Evolutionary conservation across 2,797 vertebrate species (phyloP).

Genomic region (Clamator glandarius): DNA sequence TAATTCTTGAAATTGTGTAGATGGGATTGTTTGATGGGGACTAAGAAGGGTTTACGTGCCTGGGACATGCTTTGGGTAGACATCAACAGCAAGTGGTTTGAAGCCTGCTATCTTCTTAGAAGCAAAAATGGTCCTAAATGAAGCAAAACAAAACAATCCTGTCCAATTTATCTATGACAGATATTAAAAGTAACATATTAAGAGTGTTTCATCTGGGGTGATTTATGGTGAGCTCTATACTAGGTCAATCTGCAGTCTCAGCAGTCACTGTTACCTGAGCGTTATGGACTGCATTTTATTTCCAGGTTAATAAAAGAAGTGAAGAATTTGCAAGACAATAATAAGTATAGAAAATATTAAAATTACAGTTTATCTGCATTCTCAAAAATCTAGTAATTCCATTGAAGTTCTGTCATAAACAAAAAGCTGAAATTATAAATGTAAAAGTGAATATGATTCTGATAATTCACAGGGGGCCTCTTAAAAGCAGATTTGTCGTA

Average conservation of each 20-base stretch:
- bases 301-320: not conserved
- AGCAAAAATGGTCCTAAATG: not conserved
- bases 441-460: not conserved
- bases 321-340: not conserved
- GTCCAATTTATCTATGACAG: not conserved
- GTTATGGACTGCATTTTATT: not conserved
- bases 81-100: not conserved
- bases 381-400: not conserved
- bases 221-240: not conserved
- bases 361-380: not conserved
- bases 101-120: not conserved
- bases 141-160: not conserved
- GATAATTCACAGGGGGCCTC: not conserved
- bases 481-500: not conserved
- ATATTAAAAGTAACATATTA: not conserved
- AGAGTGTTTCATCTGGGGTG: not conserved
- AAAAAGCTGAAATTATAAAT: constrained; percentile 28
- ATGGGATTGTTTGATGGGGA: not conserved
- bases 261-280: not conserved
- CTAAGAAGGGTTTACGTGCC: not conserved
- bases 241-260: not conserved
- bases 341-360: not conserved
- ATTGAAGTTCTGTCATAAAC: not conserved
- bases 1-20: not conserved
- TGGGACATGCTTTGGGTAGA: not conserved